Base-by-base conservation (phyloP, 2,888 invertebrate genomes). In the Tinea pellionella region DNA sequence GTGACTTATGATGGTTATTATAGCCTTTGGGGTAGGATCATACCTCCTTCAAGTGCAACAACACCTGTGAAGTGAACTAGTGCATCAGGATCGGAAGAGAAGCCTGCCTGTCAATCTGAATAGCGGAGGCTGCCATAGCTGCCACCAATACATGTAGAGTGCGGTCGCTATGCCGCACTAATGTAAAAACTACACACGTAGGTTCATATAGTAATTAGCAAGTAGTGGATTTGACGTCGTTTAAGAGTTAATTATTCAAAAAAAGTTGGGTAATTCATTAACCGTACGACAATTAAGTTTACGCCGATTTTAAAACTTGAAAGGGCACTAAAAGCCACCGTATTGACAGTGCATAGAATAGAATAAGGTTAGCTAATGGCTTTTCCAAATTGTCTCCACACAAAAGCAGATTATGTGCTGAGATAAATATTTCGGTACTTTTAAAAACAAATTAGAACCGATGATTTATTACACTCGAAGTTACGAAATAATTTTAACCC, bases 371-470 rank as follows among this genome's bases (percentile, higher is more conserved):
- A 9, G 55, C 19, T 55, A 24, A 19, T 19, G n/a, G 6, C 19
- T 19, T 24, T 9, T n/a, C 68, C 74, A 72, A n/a, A 77, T 78
- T 80, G 80, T 76, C 75, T 69, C 69, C 70, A 65, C 70, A 84
- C 84, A 85, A 85, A 79, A 70, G 75, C 65, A 79, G 80, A 80
- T 82, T 82, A 77, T 80, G 77, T 76, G 77, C 74, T 75, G 76
- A 79, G 80, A 80, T 78, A 78, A 78, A 78, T 75, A 71, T 69
- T 67, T 67, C 77, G 77, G 79, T 78, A 82, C 81, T 78, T 87
- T 87, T 84, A 86, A 87, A 86, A 87, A 82, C 83, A 87, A 86
- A 87, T 87, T 86, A 87, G 85, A 76, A 74, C 77, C 77, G 71
- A 83, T 86, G 86, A 86, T 86, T 86, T 86, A 86, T 86, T 82